A percentile compares a stretch with the other conserved stretches of the same genome.
These are phyloP conservation scores for Seira sanloemensis DNA, from an alignment of 2,888 invertebrate species.

Conservation along the genomic window DNA sequence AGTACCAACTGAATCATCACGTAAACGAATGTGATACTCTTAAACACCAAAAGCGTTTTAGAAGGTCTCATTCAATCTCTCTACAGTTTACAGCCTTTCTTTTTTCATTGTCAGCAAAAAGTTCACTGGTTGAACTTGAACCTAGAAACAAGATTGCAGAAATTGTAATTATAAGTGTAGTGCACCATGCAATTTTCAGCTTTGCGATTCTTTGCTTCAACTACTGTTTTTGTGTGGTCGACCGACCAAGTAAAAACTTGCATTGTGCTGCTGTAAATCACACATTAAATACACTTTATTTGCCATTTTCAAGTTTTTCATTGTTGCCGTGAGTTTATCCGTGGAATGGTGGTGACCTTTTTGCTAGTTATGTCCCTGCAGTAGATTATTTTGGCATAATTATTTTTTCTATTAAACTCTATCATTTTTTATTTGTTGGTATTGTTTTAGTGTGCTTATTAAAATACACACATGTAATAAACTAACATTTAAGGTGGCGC, in stretches of 20 bases:
- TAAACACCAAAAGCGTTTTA: neutral
- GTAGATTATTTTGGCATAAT: too few relatives aligned
- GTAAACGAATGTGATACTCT: neutral
- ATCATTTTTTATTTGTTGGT: neutral
- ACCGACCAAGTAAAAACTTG: slow-evolving; percentile 2
- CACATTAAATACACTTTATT: neutral
- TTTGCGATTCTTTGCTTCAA: neutral
- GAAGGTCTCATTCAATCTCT: neutral
- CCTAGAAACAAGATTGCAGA: neutral
- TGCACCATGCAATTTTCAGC: neutral
- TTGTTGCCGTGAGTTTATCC: neutral
- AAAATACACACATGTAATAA: too few relatives aligned
- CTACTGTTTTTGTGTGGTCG: neutral
- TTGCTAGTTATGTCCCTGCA: neutral
- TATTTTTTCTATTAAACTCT: neutral
- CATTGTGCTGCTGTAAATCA: neutral
- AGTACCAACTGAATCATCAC: slow-evolving; percentile 35
- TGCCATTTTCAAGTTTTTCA: neutral
- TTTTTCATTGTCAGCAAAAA: slow-evolving; percentile 26
- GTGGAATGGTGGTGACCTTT: neutral
- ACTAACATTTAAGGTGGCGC: neutral
- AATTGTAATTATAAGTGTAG: neutral
- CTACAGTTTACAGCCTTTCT: slow-evolving; percentile 11
- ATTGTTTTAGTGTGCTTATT: neutral
- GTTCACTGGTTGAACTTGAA: slow-evolving; percentile 56